phyloP scores from a whole-genome alignment of 2,888 invertebrate genomes.

The Meghimatium bilineatum region DNA sequence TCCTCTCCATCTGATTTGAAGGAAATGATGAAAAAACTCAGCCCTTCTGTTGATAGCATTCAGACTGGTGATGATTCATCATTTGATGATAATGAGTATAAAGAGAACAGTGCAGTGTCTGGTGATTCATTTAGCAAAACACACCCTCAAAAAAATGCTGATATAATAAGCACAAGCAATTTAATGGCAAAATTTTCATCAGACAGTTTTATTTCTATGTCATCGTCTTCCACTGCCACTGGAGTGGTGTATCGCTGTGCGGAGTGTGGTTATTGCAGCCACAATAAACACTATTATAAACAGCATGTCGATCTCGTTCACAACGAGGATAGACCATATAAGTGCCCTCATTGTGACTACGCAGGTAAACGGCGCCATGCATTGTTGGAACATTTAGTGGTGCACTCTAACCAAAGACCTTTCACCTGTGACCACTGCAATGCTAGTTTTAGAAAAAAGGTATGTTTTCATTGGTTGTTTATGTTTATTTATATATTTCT shows the following conservation, averaged over 20 bases:
- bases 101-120: not conserved
- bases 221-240: slow-evolving; percentile 5
- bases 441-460: slow-evolving; percentile 75
- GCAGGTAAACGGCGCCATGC: slow-evolving; percentile 75
- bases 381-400: slow-evolving; percentile 73
- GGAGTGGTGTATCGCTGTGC: slow-evolving; percentile 59
- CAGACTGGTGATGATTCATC: slow-evolving; percentile 14
- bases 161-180: not conserved
- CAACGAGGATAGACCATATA: slow-evolving; percentile 71
- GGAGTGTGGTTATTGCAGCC: slow-evolving; percentile 73
- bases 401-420: slow-evolving; percentile 73
- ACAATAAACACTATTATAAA: slow-evolving; percentile 74
- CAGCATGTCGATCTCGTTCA: slow-evolving; percentile 76
- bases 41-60: slow-evolving; percentile 24
- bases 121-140: not conserved
- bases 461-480: slow-evolving; percentile 1
- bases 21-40: slow-evolving; percentile 28
- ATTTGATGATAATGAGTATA: not conserved
- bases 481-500: too few species aligned
- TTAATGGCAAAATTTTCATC: not conserved
- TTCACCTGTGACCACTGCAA: slow-evolving; percentile 73
- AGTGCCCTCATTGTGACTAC: slow-evolving; percentile 76
- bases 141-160: not conserved
- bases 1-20: slow-evolving; percentile 39
- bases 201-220: slow-evolving; percentile 11